Conservation (phyloP, 2,797 vertebrate species). For the Psittacula echo region DNA sequence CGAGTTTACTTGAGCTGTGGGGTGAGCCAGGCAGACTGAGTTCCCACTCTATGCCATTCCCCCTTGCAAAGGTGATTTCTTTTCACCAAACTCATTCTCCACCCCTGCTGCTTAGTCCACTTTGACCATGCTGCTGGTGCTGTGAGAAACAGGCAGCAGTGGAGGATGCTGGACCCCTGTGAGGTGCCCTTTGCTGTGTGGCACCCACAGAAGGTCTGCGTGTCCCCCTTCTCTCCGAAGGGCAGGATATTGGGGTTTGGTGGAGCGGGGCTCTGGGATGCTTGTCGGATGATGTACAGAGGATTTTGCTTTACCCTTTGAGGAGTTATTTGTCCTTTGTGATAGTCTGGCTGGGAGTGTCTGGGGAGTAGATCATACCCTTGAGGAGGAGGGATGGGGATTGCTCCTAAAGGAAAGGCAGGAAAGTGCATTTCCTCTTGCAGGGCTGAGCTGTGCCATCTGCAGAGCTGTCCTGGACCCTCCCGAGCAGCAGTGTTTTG, state of each 20-base stretch:
- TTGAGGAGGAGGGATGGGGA: not conserved
- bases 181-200: not conserved
- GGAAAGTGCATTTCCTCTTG: not conserved
- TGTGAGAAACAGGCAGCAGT: not conserved
- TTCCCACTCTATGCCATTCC: not conserved
- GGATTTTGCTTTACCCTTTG: not conserved
- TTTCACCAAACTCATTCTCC: not conserved
- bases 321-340: not conserved
- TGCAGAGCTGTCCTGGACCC: not conserved
- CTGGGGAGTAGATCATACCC: not conserved
- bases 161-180: not conserved
- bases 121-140: not conserved
- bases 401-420: not conserved
- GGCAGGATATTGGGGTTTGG: rapidly evolving
- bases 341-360: not conserved
- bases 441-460: not conserved
- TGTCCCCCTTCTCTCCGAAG: not conserved
- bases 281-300: not conserved
- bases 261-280: not conserved
- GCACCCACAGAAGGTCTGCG: not conserved
- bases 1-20: not conserved
- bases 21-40: rapidly evolving
- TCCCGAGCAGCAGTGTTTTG: rapidly evolving
- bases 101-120: not conserved
- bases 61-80: not conserved